Percentiles rank a stretch among this genome's conserved stretches.
Evolutionary conservation across 2,888 invertebrate species (phyloP).

Genomic region (Hydropsyche betteni): DNA sequence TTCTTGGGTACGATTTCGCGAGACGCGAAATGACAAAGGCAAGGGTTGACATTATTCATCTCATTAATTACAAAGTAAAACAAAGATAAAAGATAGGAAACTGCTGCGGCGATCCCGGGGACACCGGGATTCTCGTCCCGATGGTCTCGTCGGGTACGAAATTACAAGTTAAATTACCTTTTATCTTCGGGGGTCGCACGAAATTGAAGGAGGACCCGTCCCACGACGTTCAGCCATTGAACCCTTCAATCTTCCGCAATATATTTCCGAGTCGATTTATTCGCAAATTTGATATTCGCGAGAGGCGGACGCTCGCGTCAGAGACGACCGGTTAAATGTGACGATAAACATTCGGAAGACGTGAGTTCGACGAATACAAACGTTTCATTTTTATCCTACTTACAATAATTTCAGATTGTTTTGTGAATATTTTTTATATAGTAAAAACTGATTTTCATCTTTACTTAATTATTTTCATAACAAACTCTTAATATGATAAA

Average conservation of each 20-base stretch:
- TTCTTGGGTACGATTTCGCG: slow-evolving; percentile 38
- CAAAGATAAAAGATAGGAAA: slow-evolving; percentile 49
- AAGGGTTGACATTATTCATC: slow-evolving; percentile 51
- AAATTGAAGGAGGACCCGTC: slow-evolving; percentile 22
- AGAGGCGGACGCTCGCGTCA: not conserved
- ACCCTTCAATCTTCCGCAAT: slow-evolving; percentile 23
- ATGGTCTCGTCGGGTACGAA: slow-evolving; percentile 30
- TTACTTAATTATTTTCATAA: no score
- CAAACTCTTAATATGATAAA: no score
- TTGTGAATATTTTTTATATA: no score
- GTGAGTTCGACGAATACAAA: not conserved
- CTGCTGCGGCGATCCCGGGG: slow-evolving; percentile 30
- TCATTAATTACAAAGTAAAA: slow-evolving; percentile 52
- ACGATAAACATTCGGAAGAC: slow-evolving; percentile 5
- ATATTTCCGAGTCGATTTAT: slow-evolving; percentile 19
- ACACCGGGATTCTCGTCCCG: slow-evolving; percentile 27
- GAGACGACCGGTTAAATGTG: no score
- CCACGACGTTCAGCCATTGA: slow-evolving; percentile 7
- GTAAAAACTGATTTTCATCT: no score
- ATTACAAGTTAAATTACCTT: slow-evolving; percentile 45
- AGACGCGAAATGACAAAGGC: slow-evolving; percentile 49
- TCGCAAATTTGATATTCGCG: slow-evolving; percentile 12
- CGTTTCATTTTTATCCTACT: not conserved
- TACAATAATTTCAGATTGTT: not conserved
- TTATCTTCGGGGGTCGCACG: slow-evolving; percentile 39